These are phyloP conservation scores for Lutra lutra DNA, from an alignment of 2,797 vertebrate genomes.

Conservation along the genomic window DNA sequence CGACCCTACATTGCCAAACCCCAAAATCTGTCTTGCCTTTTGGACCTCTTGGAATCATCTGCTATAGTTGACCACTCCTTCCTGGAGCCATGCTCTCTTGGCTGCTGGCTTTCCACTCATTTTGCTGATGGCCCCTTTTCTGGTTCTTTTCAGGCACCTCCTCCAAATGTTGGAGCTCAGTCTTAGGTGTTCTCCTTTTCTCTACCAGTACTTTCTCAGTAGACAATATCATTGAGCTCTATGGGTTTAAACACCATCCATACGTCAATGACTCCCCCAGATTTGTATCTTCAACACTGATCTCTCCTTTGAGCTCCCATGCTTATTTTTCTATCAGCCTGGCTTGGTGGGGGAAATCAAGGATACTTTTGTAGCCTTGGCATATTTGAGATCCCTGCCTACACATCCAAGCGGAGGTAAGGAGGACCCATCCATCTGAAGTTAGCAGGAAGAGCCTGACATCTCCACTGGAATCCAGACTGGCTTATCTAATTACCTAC, in stretches of 20 bases:
- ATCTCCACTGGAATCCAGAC: not conserved
- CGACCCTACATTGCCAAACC: not conserved
- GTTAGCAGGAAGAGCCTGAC: not conserved
- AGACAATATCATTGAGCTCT: not conserved
- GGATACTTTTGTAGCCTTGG: slow-evolving; percentile 8
- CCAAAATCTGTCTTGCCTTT: not conserved
- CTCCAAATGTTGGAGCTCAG: not conserved
- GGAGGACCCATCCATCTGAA: not conserved
- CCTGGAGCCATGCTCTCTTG: not conserved
- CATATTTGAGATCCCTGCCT: not conserved
- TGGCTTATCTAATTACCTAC: not conserved
- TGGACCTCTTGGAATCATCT: not conserved
- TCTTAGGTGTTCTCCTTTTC: not conserved
- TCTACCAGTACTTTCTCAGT: not conserved
- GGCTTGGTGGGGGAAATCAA: not conserved
- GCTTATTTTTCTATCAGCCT: not conserved
- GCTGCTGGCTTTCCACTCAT: not conserved
- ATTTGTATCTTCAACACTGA: not conserved
- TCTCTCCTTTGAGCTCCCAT: not conserved
- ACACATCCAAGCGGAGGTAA: not conserved
- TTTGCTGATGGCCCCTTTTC: not conserved
- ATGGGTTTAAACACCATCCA: not conserved
- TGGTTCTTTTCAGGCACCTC: not conserved
- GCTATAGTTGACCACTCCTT: not conserved
- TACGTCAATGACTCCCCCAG: not conserved